These are phyloP conservation scores for Drosophila nigritarsus DNA, from an alignment of 2,888 invertebrate species.

Conservation along the genomic window DNA sequence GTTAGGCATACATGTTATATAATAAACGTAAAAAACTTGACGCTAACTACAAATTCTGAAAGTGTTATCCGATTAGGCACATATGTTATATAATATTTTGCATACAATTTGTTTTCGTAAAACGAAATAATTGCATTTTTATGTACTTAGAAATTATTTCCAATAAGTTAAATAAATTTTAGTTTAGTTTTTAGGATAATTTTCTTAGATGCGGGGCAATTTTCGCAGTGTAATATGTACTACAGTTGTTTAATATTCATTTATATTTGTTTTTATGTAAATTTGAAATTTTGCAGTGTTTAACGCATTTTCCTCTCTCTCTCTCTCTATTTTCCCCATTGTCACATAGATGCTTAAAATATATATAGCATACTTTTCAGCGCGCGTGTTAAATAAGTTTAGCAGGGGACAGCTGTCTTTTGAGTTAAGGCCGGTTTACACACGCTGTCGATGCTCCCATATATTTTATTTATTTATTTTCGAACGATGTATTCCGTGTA, in stretches of 20 bases:
- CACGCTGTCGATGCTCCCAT: not conserved
- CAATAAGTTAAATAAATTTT: not conserved
- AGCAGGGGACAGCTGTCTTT: not conserved
- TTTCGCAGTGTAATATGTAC: not conserved
- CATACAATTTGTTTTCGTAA: not conserved
- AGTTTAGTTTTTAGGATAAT: not conserved
- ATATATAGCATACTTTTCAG: conserved; percentile 22
- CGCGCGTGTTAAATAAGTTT: not conserved
- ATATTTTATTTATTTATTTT: not conserved
- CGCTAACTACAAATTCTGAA: not conserved
- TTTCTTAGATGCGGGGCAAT: not conserved
- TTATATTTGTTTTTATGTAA: not conserved
- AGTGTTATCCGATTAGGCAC: not conserved
- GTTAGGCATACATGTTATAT: too few species aligned
- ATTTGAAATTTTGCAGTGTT: not conserved
- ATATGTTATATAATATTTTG: not conserved
- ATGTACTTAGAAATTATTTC: not conserved
- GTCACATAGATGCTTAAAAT: not conserved
- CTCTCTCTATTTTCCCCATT: too few species aligned
- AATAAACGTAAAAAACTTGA: conserved; percentile 16
- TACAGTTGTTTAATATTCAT: not conserved
- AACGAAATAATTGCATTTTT: too few species aligned
- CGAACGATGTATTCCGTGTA: not conserved
- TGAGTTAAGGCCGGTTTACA: not conserved
- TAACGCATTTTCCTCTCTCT: not conserved